Percentiles rank a stretch among this genome's conserved stretches.
Conservation (phyloP, 2,113 vertebrate species). For the Phocoena sinus region DNA sequence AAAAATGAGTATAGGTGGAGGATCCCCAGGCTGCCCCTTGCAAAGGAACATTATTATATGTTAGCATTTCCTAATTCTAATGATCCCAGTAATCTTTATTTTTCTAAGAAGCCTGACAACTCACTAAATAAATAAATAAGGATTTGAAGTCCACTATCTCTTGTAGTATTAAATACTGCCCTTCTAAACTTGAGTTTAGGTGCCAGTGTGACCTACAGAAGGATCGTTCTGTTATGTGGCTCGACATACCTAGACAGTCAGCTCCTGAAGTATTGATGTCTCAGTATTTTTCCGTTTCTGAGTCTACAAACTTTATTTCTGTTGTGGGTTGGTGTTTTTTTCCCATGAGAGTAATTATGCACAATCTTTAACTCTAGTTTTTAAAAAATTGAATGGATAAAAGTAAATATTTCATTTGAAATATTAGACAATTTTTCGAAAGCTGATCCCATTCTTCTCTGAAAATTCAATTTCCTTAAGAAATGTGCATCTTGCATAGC, state of each 20-base stretch:
- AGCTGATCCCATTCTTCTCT: neutral
- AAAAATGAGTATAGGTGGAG: neutral
- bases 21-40: neutral
- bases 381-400: neutral
- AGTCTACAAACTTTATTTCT: neutral
- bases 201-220: neutral
- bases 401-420: neutral
- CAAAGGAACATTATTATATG: neutral
- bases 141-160: neutral
- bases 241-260: neutral
- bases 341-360: neutral
- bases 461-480: neutral
- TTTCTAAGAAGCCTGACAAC: neutral
- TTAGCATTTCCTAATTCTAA: neutral
- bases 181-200: neutral
- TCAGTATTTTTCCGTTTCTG: neutral
- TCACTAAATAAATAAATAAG: neutral
- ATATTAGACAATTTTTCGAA: neutral
- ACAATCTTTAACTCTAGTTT: neutral
- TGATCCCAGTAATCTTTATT: neutral
- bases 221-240: neutral
- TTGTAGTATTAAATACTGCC: neutral
- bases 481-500: neutral
- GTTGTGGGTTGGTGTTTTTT: neutral
- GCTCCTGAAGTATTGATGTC: neutral